Conservation (phyloP, 2,113 vertebrate species). For the Chunga burmeisteri region DNA sequence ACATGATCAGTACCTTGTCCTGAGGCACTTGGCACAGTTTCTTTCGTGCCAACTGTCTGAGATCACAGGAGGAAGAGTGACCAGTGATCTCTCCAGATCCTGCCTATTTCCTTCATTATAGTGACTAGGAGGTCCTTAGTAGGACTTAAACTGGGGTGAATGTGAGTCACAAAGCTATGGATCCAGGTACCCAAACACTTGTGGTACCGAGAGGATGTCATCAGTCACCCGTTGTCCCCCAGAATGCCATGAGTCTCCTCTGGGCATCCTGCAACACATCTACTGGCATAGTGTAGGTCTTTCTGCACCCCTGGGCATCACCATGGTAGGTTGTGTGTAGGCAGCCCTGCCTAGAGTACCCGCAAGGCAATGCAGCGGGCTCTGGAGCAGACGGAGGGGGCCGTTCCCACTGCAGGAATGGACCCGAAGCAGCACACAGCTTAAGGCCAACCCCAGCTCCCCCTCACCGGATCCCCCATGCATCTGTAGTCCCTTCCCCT, state of each 20-base stretch:
- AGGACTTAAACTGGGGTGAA: not conserved
- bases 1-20: not conserved
- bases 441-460: not conserved
- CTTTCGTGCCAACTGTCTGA: not conserved
- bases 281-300: not conserved
- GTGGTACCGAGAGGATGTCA: not conserved
- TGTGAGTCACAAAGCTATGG: not conserved
- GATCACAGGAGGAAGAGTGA: not conserved
- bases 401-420: not conserved
- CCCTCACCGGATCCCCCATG: not conserved
- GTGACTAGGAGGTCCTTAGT: not conserved
- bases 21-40: not conserved
- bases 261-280: not conserved
- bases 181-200: not conserved
- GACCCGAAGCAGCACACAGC: not conserved
- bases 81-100: not conserved
- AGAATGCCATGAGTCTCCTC: not conserved
- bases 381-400: not conserved
- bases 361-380: rapidly evolving
- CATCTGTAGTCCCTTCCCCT: conserved; percentile 20
- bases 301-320: rapidly evolving
- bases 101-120: not conserved
- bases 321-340: not conserved
- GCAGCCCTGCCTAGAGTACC: not conserved
- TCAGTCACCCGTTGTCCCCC: not conserved